Evolutionary conservation across 2,797 vertebrate genomes (phyloP), one percentile per base, ranked within the genome.

Genomic region (Thalassophryne amazonica): DNA sequence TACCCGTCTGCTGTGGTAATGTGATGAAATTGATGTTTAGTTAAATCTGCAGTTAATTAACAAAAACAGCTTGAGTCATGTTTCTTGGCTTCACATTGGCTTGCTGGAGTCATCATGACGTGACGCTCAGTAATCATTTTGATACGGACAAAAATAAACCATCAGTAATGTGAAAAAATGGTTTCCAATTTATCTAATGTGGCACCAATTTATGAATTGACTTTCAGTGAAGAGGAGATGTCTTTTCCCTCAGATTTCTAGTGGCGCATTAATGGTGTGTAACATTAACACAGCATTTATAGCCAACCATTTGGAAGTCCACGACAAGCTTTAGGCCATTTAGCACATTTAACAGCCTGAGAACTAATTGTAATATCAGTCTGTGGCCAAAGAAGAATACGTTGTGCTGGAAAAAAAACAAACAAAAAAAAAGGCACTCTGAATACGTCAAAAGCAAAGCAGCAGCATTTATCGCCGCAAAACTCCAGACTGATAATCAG

Each of bases 241-340:
- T 35, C 31, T 36, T 58, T 49, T 31, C 21, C 20, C 33, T 36
- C 9, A 47, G 53, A 41, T 37, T 58, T 77, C 81, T 56, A 80
- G 68, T 77, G 27, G 34, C 45, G 35, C 47, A 42, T 66, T 75
- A 78, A 84, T 71, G 52, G 47, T 65, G 54, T 59, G 34, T 46
- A 68, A 74, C 38, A 69, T 69, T 71, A 79, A 55, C 53, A 61
- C 37, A 23, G 22, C 49, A 48, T 77, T 82, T 62, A 69, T 58
- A 45, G 60, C 34, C 28, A 50, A 42, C 47, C 42, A 58, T 73
- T 75, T 24, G 20, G 28, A 58, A 34, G 42, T 39, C 55, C 37
- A 47, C 65, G 67, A 70, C 51, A 75, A 69, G 67, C 58, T 73
- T 47, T 28, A 69, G 60, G 53, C 58, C 56, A 61, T 81, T 82